Evolutionary conservation across 2,888 invertebrate genomes (phyloP), one percentile per base, ranked within the genome.

Genomic region (Leptothorax acervorum): DNA sequence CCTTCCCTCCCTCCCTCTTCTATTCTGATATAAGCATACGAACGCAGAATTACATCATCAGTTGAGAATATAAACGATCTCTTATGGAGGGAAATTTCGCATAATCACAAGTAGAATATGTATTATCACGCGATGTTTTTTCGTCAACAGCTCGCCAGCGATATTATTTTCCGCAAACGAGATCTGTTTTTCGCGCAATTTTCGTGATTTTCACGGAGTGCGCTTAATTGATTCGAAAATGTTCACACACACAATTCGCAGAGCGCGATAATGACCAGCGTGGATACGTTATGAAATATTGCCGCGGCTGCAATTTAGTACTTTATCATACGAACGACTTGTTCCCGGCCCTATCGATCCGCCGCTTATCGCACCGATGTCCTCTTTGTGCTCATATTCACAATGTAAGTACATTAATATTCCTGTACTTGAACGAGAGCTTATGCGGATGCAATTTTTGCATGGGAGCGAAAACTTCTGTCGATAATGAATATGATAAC

Each of bases 361-460:
- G 53, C 8, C 76, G 82, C 63, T 82, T 82, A 82, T 81, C 79
- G 57, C 76, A 31, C 42, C 76, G 63, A 65, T 55, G 82, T 74
- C 42, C 63, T 63, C 76, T 82, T 62, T 82, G 76, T 35, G 45
- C 53, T 76, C 76, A 31, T 28, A 55, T 53, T 75, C 76, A 60
- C 76, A 62, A 65, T 75, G 51, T 74, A 82, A 82, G 82, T 82
- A 45, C 76, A 82, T 82, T 82, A 82, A 82, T 82, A 75, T 76
- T 63, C 51, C 76, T 51, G 82, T 28, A 35, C 76, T 82, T 62
- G 82, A 63, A 74, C 74, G 51, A 45, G 66, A 63, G 57, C 55
- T 70, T 70, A 57, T 60, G 57, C 48, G 71, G 35, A 35, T 35
- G 60, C 12, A 39, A 70, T 81, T 81, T 81, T 60, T 81, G 79